phyloP scores from a whole-genome alignment of 2,888 invertebrate species.

The Mayetiola destructor region DNA sequence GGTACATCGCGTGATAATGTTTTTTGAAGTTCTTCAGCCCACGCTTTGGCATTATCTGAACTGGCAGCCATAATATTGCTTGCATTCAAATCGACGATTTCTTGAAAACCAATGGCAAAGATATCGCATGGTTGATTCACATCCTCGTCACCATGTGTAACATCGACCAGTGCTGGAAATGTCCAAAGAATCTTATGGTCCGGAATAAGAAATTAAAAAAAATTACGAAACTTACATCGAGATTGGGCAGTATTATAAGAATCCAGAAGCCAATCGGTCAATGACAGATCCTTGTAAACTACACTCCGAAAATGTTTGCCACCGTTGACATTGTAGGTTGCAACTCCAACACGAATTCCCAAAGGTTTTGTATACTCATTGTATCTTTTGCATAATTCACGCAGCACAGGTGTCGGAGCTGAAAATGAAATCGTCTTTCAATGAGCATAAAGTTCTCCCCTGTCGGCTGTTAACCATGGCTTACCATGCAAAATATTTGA shows the following conservation, averaged over 20 bases:
- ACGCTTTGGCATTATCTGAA: constrained; percentile 75
- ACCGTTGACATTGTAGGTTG: constrained; percentile 99
- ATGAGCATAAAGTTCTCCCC: not conserved
- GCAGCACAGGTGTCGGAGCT: constrained; percentile 66
- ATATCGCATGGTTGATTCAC: constrained; percentile 58
- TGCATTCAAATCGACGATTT: constrained; percentile 97
- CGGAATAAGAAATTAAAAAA: not conserved
- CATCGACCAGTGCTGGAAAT: constrained; percentile 32
- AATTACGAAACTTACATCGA: constrained; percentile 26
- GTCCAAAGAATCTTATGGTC: not conserved
- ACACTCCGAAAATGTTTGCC: constrained; percentile 96
- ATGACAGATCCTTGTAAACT: constrained; percentile 75
- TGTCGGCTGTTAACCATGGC: not conserved
- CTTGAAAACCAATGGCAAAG: constrained; percentile 96
- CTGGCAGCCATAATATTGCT: constrained; percentile 95
- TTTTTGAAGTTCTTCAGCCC: constrained; percentile 92
- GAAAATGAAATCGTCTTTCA: constrained; percentile 18
- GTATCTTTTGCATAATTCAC: constrained; percentile 73
- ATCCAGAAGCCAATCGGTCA: constrained; percentile 83
- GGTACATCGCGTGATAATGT: constrained; percentile 71
- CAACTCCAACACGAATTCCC: constrained; percentile 67
- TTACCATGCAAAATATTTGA: constrained; percentile 67
- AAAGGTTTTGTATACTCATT: constrained; percentile 60
- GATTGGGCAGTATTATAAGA: constrained; percentile 47
- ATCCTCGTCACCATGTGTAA: constrained; percentile 35